These are phyloP conservation scores for Rhyacichthys aspro DNA, from an alignment of 2,797 vertebrate genomes.

Conservation along the genomic window DNA sequence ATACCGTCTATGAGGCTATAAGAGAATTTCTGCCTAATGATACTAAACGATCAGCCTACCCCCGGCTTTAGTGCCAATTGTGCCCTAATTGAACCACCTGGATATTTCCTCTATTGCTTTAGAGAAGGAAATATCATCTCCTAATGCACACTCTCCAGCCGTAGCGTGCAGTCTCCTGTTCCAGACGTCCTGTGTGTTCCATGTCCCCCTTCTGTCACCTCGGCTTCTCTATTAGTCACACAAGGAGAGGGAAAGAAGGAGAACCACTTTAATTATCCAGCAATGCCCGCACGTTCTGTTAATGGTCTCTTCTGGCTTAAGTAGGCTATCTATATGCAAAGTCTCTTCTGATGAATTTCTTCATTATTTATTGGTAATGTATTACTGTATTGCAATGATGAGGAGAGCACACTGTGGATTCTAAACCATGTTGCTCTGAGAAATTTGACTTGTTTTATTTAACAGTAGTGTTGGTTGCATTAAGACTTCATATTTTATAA, in stretches of 20 bases:
- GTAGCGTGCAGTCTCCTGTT: conserved; percentile 19
- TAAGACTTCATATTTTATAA: not conserved
- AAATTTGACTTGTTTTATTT: conserved; percentile 19
- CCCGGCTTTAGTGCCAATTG: conserved; percentile 13
- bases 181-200: conserved; percentile 13
- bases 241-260: conserved; percentile 55
- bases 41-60: conserved; percentile 8
- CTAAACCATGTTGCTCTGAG: conserved; percentile 28
- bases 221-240: conserved; percentile 66
- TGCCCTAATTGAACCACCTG: conserved; percentile 7
- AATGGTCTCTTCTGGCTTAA: conserved; percentile 79
- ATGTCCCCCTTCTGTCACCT: conserved; percentile 56
- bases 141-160: not conserved
- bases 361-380: conserved; percentile 87
- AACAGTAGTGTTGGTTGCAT: conserved; percentile 2
- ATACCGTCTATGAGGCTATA: not conserved
- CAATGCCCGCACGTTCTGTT: conserved; percentile 78
- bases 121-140: conserved; percentile 7
- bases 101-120: not conserved
- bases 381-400: conserved; percentile 73
- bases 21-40: conserved; percentile 13
- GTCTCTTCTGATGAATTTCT: conserved; percentile 82
- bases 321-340: conserved; percentile 89
- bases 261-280: conserved; percentile 77
- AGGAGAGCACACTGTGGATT: conserved; percentile 65